A percentile compares a stretch with the other conserved stretches of the same genome.
These are phyloP conservation scores for Diceros bicornis DNA, from an alignment of 2,797 vertebrate species.

Conservation along the genomic window DNA sequence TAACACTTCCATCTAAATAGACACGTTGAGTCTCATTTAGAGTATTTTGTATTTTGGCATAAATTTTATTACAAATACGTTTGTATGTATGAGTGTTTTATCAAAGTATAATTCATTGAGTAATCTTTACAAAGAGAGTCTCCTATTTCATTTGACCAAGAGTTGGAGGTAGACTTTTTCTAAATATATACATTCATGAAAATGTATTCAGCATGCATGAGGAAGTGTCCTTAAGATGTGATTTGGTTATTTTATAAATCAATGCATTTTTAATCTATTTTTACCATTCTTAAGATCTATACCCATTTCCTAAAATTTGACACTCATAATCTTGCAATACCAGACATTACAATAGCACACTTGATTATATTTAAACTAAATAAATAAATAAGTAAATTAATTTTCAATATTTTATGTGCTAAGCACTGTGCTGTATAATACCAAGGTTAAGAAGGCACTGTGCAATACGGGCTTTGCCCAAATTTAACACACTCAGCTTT, in stretches of 20 bases:
- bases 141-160: background rate
- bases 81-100: background rate
- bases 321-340: background rate
- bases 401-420: background rate
- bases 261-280: background rate
- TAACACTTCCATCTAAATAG: background rate
- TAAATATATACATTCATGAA: background rate
- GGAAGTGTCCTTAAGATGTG: accelerated
- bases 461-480: background rate
- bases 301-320: background rate
- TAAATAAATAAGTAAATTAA: background rate
- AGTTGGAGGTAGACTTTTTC: background rate
- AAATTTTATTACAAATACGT: background rate
- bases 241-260: background rate
- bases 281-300: background rate
- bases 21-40: background rate
- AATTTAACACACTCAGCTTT: background rate
- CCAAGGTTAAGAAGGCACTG: background rate
- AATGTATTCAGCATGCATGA: background rate
- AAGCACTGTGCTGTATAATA: background rate
- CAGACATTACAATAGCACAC: background rate
- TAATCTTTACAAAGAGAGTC: background rate
- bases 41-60: background rate
- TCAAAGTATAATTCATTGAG: background rate
- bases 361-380: background rate